Percentiles rank a stretch among this genome's conserved stretches.
phyloP scores from a whole-genome alignment of 37 sponge, comb jelly and placozoan genomes.

The Eunapius fragilis region DNA sequence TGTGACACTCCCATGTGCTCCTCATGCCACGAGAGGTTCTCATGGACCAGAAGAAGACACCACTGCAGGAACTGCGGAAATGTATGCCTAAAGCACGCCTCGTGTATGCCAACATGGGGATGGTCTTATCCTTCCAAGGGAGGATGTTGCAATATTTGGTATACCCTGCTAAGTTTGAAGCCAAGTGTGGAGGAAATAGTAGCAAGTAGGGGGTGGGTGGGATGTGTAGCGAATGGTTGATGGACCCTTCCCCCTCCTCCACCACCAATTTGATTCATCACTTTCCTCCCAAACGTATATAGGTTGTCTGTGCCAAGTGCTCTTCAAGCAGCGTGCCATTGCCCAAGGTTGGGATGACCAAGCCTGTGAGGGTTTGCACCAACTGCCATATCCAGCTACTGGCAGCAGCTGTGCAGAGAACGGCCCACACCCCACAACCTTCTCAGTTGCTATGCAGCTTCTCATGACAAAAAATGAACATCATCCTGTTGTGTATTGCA shows the following conservation, averaged over 20 bases:
- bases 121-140: too few species aligned
- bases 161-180: not conserved
- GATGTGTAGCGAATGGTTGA: too few species aligned
- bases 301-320: constrained; percentile 81
- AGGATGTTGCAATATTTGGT: too few species aligned
- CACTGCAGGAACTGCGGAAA: constrained; percentile 85
- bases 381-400: constrained; percentile 63
- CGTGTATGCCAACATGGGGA: too few species aligned
- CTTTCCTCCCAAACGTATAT: not conserved
- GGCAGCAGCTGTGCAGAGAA: constrained; percentile 2
- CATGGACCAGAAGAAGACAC: constrained; percentile 67
- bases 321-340: constrained; percentile 61
- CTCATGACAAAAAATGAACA: too few species aligned
- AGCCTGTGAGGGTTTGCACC: constrained; percentile 66
- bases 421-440: not conserved
- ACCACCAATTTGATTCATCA: not conserved
- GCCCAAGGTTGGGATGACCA: constrained; percentile 41
- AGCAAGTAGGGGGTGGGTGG: not conserved
- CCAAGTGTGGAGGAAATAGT: not conserved
- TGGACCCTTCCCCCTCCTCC: too few species aligned
- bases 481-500: too few species aligned
- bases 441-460: not conserved
- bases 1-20: constrained; percentile 26
- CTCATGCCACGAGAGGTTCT: constrained; percentile 55
- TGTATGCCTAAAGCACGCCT: constrained; percentile 10